Evolutionary conservation across 2,797 vertebrate genomes (phyloP), one percentile per base, ranked within the genome.

Genomic region (Rhyacichthys aspro): DNA sequence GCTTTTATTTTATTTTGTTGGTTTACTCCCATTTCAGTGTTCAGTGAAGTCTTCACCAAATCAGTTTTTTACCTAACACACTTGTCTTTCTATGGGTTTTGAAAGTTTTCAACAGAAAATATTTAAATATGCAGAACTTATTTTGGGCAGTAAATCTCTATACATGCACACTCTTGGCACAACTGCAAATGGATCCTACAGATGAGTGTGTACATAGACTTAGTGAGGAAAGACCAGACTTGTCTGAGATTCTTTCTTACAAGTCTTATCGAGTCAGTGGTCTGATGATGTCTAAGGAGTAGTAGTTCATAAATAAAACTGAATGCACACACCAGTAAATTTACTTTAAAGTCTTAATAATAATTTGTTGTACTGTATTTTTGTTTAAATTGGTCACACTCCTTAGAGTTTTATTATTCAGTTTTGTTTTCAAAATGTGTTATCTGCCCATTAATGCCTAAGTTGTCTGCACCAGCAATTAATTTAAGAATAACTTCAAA

Each of bases 141-240:
- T 45, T 28, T 28, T 28, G 23, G 23, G 23, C 23, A 28, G 23
- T 28, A 28, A 28, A 28, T 28, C 1, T 28, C 4, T 28, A 28
- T 28, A 28, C 3, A 58, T 43, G 18, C 18, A 48, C 15, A 16
- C 18, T 66, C 56, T 55, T 41, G 45, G 44, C 77, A 60, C 23
- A 11, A 63, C 16, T 49, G 74, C 16, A 67, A 81, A 60, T 79
- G 58, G 71, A 86, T 82, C 72, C 78, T 43, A 76, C 45, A 69
- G 66, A 79, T 87, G 63, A 0, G 39, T 58, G 39, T 60, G 33
- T 61, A 53, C 56, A 52, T 55, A 47, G 63, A 43, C 41, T 61
- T 70, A 18, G 28, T 1, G 5, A 6, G 14, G 28, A 37, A 44
- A 39, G 38, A 41, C 38, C 38, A 41, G 5, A n/a, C n/a, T 41